Conservation (phyloP, 2,113 vertebrate species). For the Plestiodon gilberti region DNA sequence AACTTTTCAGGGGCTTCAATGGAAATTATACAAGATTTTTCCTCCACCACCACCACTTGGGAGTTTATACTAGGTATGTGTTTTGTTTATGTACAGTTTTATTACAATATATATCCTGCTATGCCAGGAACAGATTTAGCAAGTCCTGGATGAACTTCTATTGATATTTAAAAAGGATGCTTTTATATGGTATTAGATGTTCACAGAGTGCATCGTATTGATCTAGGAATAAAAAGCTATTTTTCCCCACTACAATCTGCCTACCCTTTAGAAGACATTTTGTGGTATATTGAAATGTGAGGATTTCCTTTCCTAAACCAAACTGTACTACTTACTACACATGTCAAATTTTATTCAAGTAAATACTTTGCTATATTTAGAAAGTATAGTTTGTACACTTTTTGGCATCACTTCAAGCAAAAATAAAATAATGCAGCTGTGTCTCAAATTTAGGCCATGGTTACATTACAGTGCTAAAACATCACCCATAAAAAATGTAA, state of each 20-base stretch:
- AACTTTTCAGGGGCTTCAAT: slow-evolving; percentile 9
- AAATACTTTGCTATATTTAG: slow-evolving; percentile 70
- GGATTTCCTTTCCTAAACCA: slow-evolving; percentile 24
- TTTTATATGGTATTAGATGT: slow-evolving; percentile 73
- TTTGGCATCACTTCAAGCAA: slow-evolving; percentile 70
- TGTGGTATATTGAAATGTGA: slow-evolving; percentile 71
- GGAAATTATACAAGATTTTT: slow-evolving; percentile 36
- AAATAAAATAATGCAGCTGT: slow-evolving; percentile 70
- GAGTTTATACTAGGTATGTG: slow-evolving; percentile 62
- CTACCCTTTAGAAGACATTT: slow-evolving; percentile 70
- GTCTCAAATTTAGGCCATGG: slow-evolving; percentile 68
- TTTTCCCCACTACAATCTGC: slow-evolving; percentile 68
- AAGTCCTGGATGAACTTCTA: slow-evolving; percentile 65
- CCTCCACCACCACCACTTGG: slow-evolving; percentile 49
- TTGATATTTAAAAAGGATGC: slow-evolving; percentile 77
- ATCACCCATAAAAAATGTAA: slow-evolving; percentile 41
- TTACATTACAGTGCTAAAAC: slow-evolving; percentile 55
- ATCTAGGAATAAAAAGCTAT: slow-evolving; percentile 77
- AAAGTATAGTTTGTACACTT: slow-evolving; percentile 61
- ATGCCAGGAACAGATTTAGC: slow-evolving; percentile 75
- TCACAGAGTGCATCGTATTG: slow-evolving; percentile 78
- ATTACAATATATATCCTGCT: slow-evolving; percentile 64
- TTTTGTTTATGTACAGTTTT: slow-evolving; percentile 64
- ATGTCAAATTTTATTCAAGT: slow-evolving; percentile 66
- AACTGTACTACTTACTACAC: not conserved